These are phyloP conservation scores for Catocala sponsa DNA, from an alignment of 2,888 invertebrate genomes.

Conservation along the genomic window DNA sequence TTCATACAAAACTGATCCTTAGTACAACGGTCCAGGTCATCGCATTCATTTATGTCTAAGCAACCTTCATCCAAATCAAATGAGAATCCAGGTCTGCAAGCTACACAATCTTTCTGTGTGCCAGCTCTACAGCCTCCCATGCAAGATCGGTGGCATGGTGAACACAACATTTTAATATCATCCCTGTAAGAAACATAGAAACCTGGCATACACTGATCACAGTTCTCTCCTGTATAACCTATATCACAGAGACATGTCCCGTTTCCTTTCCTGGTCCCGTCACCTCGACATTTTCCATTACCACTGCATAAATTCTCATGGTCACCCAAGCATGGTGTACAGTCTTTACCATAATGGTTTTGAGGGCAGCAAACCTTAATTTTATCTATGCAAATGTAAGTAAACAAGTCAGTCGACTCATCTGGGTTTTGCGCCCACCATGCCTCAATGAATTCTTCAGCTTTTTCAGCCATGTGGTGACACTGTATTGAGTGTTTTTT, in stretches of 20 bases:
- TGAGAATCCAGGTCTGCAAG: slow-evolving; percentile 91
- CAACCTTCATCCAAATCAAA: slow-evolving; percentile 93
- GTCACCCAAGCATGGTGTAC: slow-evolving; percentile 93
- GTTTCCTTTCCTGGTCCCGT: slow-evolving; percentile 97
- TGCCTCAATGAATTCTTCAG: slow-evolving; percentile 94
- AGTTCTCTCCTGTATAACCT: slow-evolving; percentile 94
- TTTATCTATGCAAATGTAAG: slow-evolving; percentile 94
- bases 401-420: slow-evolving; percentile 71
- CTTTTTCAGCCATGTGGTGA: slow-evolving; percentile 93
- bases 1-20: slow-evolving; percentile 95
- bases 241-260: slow-evolving; percentile 95
- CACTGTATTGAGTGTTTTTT: slow-evolving; percentile 93
- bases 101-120: slow-evolving; percentile 90
- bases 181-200: slow-evolving; percentile 93
- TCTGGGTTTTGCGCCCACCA: slow-evolving; percentile 93
- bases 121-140: slow-evolving; percentile 92
- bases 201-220: slow-evolving; percentile 92
- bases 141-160: slow-evolving; percentile 94
- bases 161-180: slow-evolving; percentile 92
- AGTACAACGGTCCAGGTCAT: slow-evolving; percentile 85
- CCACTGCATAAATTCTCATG: slow-evolving; percentile 92
- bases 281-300: slow-evolving; percentile 94
- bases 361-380: slow-evolving; percentile 94
- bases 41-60: slow-evolving; percentile 95
- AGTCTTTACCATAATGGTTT: slow-evolving; percentile 94